These are phyloP conservation scores for Trichonephila clavata DNA, from an alignment of 1,140 invertebrate genomes.

Conservation along the genomic window DNA sequence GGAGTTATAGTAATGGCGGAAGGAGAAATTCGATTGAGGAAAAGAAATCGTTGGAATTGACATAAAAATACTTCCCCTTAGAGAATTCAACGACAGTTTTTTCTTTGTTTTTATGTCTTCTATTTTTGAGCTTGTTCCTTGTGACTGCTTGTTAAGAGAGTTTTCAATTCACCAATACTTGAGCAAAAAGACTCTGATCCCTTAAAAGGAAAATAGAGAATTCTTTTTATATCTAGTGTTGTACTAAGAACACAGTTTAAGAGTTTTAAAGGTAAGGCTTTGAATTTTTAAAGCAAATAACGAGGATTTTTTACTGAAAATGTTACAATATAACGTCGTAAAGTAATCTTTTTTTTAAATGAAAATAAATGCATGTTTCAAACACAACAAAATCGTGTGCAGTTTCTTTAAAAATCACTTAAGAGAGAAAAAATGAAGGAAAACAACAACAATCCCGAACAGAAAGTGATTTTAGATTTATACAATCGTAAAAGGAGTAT, in stretches of 20 bases:
- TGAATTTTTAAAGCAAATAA: not conserved
- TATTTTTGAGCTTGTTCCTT: not conserved
- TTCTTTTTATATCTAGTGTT: not conserved
- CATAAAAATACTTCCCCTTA: not conserved
- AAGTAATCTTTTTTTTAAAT: no score
- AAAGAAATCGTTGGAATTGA: not conserved
- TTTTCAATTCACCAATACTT: not conserved
- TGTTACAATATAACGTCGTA: no score
- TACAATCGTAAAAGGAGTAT: no score
- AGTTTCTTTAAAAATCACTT: no score
- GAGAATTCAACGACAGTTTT: not conserved
- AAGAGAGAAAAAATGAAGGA: no score
- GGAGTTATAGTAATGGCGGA: not conserved
- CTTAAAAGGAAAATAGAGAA: not conserved
- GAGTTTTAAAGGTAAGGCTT: not conserved
- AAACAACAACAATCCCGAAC: no score
- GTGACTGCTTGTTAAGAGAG: not conserved
- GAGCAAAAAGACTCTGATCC: not conserved
- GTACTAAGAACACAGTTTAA: not conserved
- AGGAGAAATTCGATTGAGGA: not conserved
- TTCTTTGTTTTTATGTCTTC: not conserved
- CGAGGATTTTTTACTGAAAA: no score
- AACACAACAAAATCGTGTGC: no score
- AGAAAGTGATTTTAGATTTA: no score
- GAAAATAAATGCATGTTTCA: no score